Conservation (phyloP, 1,140 invertebrate genomes). For the Macrocentrus cingulum region DNA sequence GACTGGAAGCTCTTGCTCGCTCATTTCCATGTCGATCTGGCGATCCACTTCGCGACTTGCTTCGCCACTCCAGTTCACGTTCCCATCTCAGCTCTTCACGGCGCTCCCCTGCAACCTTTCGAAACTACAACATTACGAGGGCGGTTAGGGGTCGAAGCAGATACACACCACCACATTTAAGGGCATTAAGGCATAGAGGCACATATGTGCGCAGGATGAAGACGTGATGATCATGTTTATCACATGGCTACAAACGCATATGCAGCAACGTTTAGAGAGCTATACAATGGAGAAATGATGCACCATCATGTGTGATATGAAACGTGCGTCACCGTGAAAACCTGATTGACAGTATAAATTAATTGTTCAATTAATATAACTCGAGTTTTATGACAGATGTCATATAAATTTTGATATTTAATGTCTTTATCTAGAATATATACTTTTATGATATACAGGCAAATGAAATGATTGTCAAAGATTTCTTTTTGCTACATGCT, state of each 20-base stretch:
- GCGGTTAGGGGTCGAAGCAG: slow-evolving; percentile 49
- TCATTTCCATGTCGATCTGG: slow-evolving; percentile 42
- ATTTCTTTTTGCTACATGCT: slow-evolving; percentile 8
- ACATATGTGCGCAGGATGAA: slow-evolving; percentile 7
- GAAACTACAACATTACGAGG: slow-evolving; percentile 59
- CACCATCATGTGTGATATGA: too few species aligned
- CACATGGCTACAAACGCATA: neutral
- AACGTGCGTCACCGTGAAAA: slow-evolving; percentile 12
- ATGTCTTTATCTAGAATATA: too few species aligned
- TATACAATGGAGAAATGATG: too few species aligned
- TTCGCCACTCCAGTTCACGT: slow-evolving; percentile 57
- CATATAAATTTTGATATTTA: too few species aligned
- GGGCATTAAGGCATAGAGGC: slow-evolving; percentile 29
- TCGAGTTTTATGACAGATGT: neutral
- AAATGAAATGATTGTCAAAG: neutral
- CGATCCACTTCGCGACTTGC: slow-evolving; percentile 54
- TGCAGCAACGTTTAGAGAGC: neutral
- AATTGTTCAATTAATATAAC: neutral
- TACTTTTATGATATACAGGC: neutral
- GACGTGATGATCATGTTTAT: slow-evolving; percentile 17
- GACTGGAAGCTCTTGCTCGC: slow-evolving; percentile 44
- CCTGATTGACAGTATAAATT: slow-evolving; percentile 1
- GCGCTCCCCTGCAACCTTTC: slow-evolving; percentile 61
- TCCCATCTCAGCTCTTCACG: slow-evolving; percentile 58
- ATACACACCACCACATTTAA: slow-evolving; percentile 49